These are phyloP conservation scores for Callocephalon fimbriatum DNA, from an alignment of 2,113 vertebrate species.

Conservation along the genomic window DNA sequence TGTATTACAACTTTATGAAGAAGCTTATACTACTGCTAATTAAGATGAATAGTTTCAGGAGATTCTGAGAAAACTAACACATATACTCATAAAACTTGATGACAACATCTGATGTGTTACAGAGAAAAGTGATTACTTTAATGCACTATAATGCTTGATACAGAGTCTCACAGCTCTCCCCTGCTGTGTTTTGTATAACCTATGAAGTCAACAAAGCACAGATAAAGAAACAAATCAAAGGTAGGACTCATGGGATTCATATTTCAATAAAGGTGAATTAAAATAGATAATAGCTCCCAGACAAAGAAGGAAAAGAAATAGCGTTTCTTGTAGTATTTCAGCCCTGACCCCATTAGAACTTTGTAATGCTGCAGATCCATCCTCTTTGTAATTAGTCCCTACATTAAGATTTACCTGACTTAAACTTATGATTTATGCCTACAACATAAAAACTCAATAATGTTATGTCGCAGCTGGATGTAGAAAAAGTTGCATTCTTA, in stretches of 20 bases:
- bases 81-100: constrained; percentile 42
- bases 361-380: not conserved
- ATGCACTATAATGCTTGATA: constrained; percentile 23
- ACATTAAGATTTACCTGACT: not conserved
- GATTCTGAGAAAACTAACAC: constrained; percentile 16
- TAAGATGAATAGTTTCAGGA: constrained; percentile 36
- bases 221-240: constrained; percentile 50
- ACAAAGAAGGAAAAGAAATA: not conserved
- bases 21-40: constrained; percentile 22
- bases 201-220: constrained; percentile 37
- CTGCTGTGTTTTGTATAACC: constrained; percentile 1
- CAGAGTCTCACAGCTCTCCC: not conserved
- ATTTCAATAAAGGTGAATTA: constrained; percentile 41
- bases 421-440: not conserved
- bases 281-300: constrained; percentile 23
- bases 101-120: constrained; percentile 28
- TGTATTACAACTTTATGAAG: constrained; percentile 4
- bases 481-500: not conserved
- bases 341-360: not conserved
- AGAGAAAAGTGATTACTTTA: constrained; percentile 37
- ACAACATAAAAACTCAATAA: not conserved
- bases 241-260: constrained; percentile 17
- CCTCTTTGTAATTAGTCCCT: not conserved
- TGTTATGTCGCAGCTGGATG: not conserved
- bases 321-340: not conserved